These are phyloP conservation scores for Myodes glareolus DNA, from an alignment of 2,113 vertebrate genomes.

Conservation along the genomic window DNA sequence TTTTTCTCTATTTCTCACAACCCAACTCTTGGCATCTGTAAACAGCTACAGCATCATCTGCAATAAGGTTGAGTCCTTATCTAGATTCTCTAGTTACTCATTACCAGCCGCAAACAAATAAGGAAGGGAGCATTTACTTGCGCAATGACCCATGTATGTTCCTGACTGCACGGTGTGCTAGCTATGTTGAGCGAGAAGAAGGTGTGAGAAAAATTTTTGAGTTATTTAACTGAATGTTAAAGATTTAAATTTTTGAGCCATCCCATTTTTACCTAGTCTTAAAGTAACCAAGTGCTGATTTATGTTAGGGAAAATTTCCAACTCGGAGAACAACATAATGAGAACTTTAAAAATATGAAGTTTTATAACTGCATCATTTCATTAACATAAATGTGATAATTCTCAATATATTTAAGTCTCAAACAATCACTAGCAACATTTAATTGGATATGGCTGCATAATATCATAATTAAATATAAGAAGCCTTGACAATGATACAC, in stretches of 20 bases:
- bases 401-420: not conserved
- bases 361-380: not conserved
- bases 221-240: not conserved
- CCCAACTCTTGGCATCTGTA: conserved; percentile 48
- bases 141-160: not conserved
- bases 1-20: conserved; percentile 51
- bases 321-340: not conserved
- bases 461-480: not conserved
- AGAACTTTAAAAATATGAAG: not conserved
- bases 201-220: not conserved
- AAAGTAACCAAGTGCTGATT: conserved; percentile 32
- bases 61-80: conserved; percentile 40
- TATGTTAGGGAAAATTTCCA: not conserved
- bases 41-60: conserved; percentile 52
- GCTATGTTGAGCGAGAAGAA: not conserved
- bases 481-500: not conserved
- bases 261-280: not conserved
- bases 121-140: not conserved
- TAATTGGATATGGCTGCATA: not conserved
- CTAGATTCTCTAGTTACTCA: conserved; percentile 40
- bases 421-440: conserved; percentile 1
- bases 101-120: conserved; percentile 17
- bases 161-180: not conserved
- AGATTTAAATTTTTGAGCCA: not conserved
- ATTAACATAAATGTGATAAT: not conserved